These are phyloP conservation scores for Tiphia femorata DNA, from an alignment of 2,888 invertebrate genomes.

Conservation along the genomic window DNA sequence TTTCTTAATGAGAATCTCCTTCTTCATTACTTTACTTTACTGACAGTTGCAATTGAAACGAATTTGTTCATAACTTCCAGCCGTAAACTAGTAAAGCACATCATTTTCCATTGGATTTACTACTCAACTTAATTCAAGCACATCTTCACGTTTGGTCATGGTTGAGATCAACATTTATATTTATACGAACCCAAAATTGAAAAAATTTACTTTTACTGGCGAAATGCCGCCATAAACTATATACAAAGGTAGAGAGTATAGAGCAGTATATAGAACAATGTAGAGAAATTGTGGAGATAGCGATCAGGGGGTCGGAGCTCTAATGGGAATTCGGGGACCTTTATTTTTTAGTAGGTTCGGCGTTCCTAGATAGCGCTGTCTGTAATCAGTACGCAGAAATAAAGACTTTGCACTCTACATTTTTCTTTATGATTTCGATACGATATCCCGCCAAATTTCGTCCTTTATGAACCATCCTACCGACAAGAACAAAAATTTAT, in stretches of 20 bases:
- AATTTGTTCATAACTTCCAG: neutral
- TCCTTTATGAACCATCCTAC: too few relatives aligned
- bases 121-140: constrained; percentile 11
- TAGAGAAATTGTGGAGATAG: too few relatives aligned
- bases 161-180: constrained; percentile 61
- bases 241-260: neutral
- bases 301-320: too few relatives aligned
- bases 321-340: too few relatives aligned
- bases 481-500: too few relatives aligned
- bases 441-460: too few relatives aligned
- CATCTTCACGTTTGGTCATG: constrained; percentile 31
- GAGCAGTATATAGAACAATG: too few relatives aligned
- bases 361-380: too few relatives aligned
- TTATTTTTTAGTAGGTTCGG: too few relatives aligned
- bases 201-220: constrained; percentile 42
- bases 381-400: too few relatives aligned
- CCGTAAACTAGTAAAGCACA: neutral
- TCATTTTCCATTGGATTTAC: neutral
- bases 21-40: constrained; percentile 4
- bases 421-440: too few relatives aligned
- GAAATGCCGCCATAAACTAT: constrained; percentile 43
- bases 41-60: constrained; percentile 3
- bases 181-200: constrained; percentile 33
- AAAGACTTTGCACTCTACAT: too few relatives aligned
- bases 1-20: constrained; percentile 21